Conservation (phyloP, 2,113 vertebrate genomes). For the Fukomys damarensis region DNA sequence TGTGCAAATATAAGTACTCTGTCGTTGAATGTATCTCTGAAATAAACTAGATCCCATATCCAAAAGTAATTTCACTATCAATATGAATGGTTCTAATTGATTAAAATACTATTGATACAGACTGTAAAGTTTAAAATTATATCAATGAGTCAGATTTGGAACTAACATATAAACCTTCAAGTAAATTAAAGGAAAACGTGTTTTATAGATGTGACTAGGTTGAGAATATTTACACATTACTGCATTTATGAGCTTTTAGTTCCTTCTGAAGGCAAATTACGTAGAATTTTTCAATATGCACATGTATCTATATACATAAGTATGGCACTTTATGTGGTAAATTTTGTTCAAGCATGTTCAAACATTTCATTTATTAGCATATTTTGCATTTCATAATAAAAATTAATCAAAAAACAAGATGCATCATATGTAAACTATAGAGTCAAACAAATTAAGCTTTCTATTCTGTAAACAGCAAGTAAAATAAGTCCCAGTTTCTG, state of each 20-base stretch:
- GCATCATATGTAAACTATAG: background rate
- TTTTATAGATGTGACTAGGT: background rate
- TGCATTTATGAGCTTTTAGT: background rate
- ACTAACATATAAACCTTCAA: constrained; percentile 23
- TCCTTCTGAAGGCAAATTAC: background rate
- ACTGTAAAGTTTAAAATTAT: background rate
- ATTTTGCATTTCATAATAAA: too few relatives aligned
- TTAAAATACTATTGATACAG: background rate
- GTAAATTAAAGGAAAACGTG: background rate
- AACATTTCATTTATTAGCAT: constrained; percentile 20
- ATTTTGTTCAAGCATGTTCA: background rate
- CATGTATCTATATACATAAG: background rate
- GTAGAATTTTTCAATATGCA: background rate
- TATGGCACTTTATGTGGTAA: background rate
- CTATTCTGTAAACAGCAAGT: background rate
- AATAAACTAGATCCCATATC: background rate
- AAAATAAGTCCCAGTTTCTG: background rate
- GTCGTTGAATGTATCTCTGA: background rate
- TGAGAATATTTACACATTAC: background rate
- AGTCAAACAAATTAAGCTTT: background rate
- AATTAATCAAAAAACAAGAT: background rate
- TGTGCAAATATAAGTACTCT: background rate
- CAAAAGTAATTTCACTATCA: background rate
- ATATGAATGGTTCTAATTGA: background rate
- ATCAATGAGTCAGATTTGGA: background rate